These are phyloP conservation scores for Callorhinus ursinus DNA, from an alignment of 2,113 vertebrate genomes.

Conservation along the genomic window DNA sequence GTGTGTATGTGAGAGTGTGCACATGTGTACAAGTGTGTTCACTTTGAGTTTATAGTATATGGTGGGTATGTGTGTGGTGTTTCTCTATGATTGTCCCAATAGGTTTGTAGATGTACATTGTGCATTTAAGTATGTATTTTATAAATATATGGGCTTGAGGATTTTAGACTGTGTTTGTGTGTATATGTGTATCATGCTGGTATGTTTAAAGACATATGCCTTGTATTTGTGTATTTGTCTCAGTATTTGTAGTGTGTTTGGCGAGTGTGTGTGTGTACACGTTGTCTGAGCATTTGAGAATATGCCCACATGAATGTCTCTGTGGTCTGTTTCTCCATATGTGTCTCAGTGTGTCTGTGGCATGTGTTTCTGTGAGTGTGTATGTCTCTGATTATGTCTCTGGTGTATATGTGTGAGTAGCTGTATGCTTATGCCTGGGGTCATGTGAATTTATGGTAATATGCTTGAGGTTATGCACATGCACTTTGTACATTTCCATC, in stretches of 20 bases:
- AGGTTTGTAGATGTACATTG: not conserved
- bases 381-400: slow-evolving; percentile 21
- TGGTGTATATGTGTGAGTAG: not conserved
- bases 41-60: not conserved
- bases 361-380: not conserved
- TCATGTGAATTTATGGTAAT: slow-evolving; percentile 5
- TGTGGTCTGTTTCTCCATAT: not conserved
- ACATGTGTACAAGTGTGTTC: not conserved
- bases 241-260: not conserved
- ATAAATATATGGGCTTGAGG: not conserved
- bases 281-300: not conserved
- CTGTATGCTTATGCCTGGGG: not conserved
- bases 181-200: not conserved
- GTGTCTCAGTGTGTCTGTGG: not conserved
- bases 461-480: not conserved
- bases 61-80: not conserved
- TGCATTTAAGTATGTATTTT: slow-evolving; percentile 3
- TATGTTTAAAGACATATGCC: slow-evolving; percentile 15
- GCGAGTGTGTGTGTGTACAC: not conserved
- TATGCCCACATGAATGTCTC: not conserved
- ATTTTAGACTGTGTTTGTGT: slow-evolving; percentile 40
- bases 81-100: slow-evolving; percentile 28
- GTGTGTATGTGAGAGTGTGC: not conserved
- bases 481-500: not conserved
- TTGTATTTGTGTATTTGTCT: slow-evolving; percentile 19